These are phyloP conservation scores for Phrynocephalus forsythii DNA, from an alignment of 2,797 vertebrate species.

Conservation along the genomic window DNA sequence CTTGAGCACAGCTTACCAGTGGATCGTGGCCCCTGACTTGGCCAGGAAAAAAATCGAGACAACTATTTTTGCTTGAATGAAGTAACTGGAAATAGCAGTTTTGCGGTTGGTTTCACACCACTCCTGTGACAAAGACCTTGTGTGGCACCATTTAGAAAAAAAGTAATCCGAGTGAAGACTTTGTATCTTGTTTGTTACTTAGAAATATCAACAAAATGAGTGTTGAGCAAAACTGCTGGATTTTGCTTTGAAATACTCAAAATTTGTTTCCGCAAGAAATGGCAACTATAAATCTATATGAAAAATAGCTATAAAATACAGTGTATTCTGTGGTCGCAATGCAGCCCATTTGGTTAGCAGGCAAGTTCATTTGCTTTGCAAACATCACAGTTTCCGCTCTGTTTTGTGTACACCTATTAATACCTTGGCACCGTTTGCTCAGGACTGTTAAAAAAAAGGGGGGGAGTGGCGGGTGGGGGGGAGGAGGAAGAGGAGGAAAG, in stretches of 20 bases:
- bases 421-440: slow-evolving; percentile 69
- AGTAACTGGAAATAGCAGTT: slow-evolving; percentile 24
- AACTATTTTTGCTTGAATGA: slow-evolving; percentile 25
- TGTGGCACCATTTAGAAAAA: slow-evolving; percentile 20
- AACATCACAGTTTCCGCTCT: slow-evolving; percentile 74
- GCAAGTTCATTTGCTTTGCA: slow-evolving; percentile 62
- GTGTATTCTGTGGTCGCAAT: slow-evolving; percentile 74
- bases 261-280: slow-evolving; percentile 73
- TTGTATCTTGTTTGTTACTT: slow-evolving; percentile 43
- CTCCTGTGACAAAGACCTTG: not conserved
- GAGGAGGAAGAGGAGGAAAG: not conserved
- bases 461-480: not conserved
- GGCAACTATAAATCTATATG: slow-evolving; percentile 77
- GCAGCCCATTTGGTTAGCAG: slow-evolving; percentile 63
- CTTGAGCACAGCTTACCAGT: not conserved
- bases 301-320: slow-evolving; percentile 80
- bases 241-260: slow-evolving; percentile 71
- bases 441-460: slow-evolving; percentile 49
- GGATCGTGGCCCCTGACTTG: not conserved
- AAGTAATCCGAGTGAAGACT: slow-evolving; percentile 57
- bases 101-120: slow-evolving; percentile 32
- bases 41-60: slow-evolving; percentile 2
- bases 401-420: slow-evolving; percentile 47
- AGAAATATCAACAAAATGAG: slow-evolving; percentile 69
- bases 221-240: slow-evolving; percentile 73